Percentiles rank a stretch among this genome's conserved stretches.
Conservation (phyloP, 1,140 invertebrate species). For the Drosophila yakuba region DNA sequence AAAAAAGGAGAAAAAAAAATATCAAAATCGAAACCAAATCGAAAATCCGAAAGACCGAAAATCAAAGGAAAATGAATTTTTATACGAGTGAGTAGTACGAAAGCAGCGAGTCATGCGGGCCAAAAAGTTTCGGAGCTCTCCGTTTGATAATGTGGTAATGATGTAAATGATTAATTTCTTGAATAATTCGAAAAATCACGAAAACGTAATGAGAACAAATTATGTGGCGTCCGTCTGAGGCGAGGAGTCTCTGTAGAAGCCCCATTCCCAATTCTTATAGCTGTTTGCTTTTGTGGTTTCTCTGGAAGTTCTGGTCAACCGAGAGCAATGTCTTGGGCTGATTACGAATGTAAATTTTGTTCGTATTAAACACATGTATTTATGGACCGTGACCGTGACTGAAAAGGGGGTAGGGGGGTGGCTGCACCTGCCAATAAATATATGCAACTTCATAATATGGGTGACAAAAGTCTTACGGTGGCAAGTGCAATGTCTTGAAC, state of each 20-base stretch:
- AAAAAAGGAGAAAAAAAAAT: not conserved
- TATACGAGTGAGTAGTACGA: constrained; percentile 7
- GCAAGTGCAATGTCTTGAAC: constrained; percentile 33
- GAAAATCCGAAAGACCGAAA: too few relatives aligned
- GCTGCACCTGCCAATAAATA: constrained; percentile 51
- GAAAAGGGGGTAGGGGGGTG: not conserved
- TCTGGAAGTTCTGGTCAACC: not conserved
- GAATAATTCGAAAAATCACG: constrained; percentile 60
- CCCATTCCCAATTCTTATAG: not conserved
- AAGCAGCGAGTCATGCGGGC: constrained; percentile 58
- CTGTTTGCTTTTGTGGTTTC: not conserved
- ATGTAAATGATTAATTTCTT: constrained; percentile 73
- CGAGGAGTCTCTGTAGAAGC: not conserved
- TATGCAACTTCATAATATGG: constrained; percentile 28
- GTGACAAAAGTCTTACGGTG: constrained; percentile 53
- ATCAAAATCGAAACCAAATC: constrained; percentile 1
- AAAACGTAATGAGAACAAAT: constrained; percentile 61
- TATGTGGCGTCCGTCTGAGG: constrained; percentile 33
- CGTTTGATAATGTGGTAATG: constrained; percentile 63
- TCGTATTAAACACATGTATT: constrained; percentile 52
- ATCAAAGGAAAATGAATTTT: constrained; percentile 38
- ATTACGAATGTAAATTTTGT: constrained; percentile 42
- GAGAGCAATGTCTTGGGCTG: not conserved
- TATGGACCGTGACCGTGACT: constrained; percentile 65
- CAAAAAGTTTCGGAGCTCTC: constrained; percentile 3